phyloP scores from a whole-genome alignment of 2,797 vertebrate genomes.

The Argyrosomus regius region DNA sequence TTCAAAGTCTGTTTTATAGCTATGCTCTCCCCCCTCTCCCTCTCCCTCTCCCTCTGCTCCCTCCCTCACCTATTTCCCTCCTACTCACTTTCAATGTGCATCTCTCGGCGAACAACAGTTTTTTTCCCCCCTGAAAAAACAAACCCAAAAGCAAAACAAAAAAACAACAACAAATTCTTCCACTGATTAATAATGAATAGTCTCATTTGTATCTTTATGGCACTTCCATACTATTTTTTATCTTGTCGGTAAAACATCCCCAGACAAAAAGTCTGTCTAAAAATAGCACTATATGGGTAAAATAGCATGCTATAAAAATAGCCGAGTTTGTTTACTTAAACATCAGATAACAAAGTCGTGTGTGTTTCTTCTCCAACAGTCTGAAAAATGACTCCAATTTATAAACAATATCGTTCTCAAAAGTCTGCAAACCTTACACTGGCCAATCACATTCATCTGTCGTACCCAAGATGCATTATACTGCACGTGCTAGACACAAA shows the following conservation, averaged over 20 bases:
- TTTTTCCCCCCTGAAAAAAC: neutral
- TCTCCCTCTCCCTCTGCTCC: constrained; percentile 10
- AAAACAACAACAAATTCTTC: too few relatives aligned
- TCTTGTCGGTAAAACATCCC: neutral
- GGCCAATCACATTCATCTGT: constrained; percentile 36
- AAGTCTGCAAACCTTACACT: neutral
- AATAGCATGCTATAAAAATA: neutral
- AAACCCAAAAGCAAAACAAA: too few relatives aligned
- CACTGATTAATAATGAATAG: neutral
- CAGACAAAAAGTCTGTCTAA: neutral
- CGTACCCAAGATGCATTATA: constrained; percentile 20
- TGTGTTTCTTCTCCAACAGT: neutral
- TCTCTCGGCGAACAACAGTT: constrained; percentile 14
- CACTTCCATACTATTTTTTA: neutral
- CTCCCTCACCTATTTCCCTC: constrained; percentile 39
- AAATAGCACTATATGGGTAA: neutral
- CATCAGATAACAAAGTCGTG: neutral
- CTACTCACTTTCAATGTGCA: constrained; percentile 28
- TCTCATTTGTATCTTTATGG: neutral
- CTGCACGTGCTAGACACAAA: constrained; percentile 55
- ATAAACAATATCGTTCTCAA: constrained; percentile 1
- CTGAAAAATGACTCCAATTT: constrained; percentile 35
- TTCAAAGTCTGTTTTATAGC: constrained; percentile 75
- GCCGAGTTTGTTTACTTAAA: neutral
- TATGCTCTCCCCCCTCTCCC: constrained; percentile 9